Conservation (phyloP, 2,888 invertebrate genomes). For the Brachypalpus laphriformis region DNA sequence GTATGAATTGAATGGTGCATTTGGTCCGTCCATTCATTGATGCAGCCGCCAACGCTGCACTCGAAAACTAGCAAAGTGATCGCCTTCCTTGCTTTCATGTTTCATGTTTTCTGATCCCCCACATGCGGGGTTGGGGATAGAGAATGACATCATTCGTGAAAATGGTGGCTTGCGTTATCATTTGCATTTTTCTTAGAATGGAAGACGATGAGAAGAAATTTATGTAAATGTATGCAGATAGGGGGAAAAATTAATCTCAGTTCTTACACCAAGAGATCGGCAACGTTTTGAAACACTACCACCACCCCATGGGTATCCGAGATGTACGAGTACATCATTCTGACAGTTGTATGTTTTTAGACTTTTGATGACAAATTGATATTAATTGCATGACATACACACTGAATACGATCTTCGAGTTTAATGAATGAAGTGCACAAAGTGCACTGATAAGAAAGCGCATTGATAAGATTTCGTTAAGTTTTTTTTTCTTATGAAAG, state of each 20-base stretch:
- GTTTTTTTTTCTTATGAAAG: background rate
- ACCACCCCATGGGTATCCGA: background rate
- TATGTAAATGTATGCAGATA: slow-evolving; percentile 52
- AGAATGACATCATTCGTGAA: slow-evolving; percentile 63
- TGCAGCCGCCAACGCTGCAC: slow-evolving; percentile 62
- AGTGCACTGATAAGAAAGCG: slow-evolving; percentile 56
- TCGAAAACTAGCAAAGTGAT: slow-evolving; percentile 39
- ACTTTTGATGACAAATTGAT: slow-evolving; percentile 61
- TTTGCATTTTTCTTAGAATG: slow-evolving; percentile 35
- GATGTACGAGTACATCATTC: slow-evolving; percentile 19
- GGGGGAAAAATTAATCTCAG: slow-evolving; percentile 38
- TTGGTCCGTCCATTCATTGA: slow-evolving; percentile 47
- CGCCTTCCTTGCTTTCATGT: slow-evolving; percentile 5
- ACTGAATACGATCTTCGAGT: slow-evolving; percentile 16
- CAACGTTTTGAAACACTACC: background rate
- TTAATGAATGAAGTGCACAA: slow-evolving; percentile 56
- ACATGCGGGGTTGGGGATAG: background rate
- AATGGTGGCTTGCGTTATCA: slow-evolving; percentile 57
- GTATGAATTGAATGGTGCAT: slow-evolving; percentile 30
- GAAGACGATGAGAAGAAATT: slow-evolving; percentile 4
- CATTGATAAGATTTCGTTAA: slow-evolving; percentile 38
- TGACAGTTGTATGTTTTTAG: slow-evolving; percentile 18
- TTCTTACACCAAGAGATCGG: slow-evolving; percentile 7
- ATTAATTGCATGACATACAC: slow-evolving; percentile 57
- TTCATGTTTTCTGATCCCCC: slow-evolving; percentile 3